Evolutionary conservation across 1,140 invertebrate genomes (phyloP).

Genomic region (Lepidurus apus): DNA sequence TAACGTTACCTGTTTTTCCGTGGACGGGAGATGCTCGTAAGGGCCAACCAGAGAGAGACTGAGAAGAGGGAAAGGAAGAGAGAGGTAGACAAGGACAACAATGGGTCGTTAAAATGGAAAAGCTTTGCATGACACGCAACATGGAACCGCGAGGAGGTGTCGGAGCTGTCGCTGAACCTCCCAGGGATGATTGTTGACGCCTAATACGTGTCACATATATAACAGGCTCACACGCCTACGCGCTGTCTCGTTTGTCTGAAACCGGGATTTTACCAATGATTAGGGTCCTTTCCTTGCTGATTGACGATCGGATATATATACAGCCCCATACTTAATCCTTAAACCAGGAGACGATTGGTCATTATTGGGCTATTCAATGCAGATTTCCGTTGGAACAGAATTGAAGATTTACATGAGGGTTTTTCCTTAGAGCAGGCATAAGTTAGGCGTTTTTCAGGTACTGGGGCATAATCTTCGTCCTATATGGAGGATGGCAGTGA

Average conservation of each 20-base stretch:
- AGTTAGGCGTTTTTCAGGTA: no score
- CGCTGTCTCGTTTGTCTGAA: constrained; percentile 12
- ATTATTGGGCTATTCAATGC: constrained; percentile 1
- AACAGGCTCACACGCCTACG: constrained; percentile 12
- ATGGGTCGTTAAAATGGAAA: constrained; percentile 5
- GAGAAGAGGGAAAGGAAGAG: neutral
- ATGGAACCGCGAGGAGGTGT: constrained; percentile 1
- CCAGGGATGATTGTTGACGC: constrained; percentile 16
- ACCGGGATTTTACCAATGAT: neutral
- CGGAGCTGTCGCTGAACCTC: constrained; percentile 16
- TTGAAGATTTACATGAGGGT: no score
- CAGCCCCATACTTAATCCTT: neutral
- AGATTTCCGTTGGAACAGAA: neutral
- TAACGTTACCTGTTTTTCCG: neutral
- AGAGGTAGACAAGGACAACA: constrained; percentile 4
- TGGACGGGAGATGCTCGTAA: neutral
- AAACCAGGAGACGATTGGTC: neutral
- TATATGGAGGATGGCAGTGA: no score
- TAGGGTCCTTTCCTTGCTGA: neutral
- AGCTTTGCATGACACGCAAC: constrained; percentile 18
- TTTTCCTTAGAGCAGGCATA: no score
- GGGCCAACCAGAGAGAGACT: neutral
- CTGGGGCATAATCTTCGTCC: no score
- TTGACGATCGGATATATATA: neutral
- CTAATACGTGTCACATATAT: constrained; percentile 15